Base-by-base conservation (phyloP, 1,140 invertebrate species). In the Palaemon carinicauda region DNA sequence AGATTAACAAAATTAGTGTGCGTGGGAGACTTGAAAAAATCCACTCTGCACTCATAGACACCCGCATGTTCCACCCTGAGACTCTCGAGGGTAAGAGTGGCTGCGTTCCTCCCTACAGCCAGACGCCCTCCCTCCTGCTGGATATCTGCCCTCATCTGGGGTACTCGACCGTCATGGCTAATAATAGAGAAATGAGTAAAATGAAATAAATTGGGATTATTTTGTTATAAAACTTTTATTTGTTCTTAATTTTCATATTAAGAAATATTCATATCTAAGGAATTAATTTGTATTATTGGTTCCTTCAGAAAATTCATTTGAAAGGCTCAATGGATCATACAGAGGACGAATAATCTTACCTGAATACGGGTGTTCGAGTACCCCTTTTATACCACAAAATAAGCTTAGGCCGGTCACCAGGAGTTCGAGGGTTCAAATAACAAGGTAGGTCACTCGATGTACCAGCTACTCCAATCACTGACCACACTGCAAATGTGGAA, bases 11-110 rank as follows among this genome's bases (percentile, higher is more conserved):
- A 89, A 27, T 90, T 91, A 73, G 91, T 91, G 80, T 91, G 88
- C 17, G 91, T 91, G 15, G 91, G 89, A 3, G 90, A 91, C 85
- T 91, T 91, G 33, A 90, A 90, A 86, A 91, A 92, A 77, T 92
- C 91, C 21, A 92, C 91, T 60, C 91, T 90, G 82, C 91, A 92
- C 80, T 91, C 89, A 78, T 92, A 92, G 29, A 91, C 89, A 1
- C 91, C 91, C 19, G 90, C 90, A 71, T 91, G 91, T 3, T 65
- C 24, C 21, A 88, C 53, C 7, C 80, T 87, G 5, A 89, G 81
- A 77, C 88, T 88, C 50, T 86, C 56, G 0, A 90, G 69, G 54
- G 88, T 85, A 19, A 90, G 84, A 15, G 89, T 89, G 2, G 90
- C 89, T 0, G 90, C 88, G 41, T 84, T 87, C 21, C 87, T 24